Conservation (phyloP, 2,113 vertebrate genomes). For the Taxidea taxus region DNA sequence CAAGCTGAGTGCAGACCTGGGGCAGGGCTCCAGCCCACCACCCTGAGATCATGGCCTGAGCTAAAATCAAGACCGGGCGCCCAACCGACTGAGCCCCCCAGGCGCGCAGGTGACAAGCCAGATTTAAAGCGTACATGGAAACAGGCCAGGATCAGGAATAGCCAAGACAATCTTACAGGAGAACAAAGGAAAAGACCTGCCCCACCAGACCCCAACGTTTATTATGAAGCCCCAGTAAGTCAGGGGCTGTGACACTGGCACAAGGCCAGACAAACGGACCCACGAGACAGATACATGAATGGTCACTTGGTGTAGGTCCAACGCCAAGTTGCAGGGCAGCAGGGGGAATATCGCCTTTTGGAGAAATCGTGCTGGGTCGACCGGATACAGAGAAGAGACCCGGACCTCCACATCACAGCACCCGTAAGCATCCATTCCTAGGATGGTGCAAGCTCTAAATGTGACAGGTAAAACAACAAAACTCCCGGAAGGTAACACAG, state of each 20-base stretch:
- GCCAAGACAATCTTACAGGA: background rate
- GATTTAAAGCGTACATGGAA: background rate
- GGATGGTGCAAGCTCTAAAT: background rate
- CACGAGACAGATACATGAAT: background rate
- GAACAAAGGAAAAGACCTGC: background rate
- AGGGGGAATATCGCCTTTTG: background rate
- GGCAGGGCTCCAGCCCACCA: accelerated
- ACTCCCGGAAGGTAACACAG: background rate
- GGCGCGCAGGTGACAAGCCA: background rate
- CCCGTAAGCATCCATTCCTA: background rate
- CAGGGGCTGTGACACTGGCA: accelerated
- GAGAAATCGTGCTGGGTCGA: background rate
- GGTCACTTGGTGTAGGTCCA: background rate
- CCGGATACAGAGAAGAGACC: no score
- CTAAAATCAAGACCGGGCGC: background rate
- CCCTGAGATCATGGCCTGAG: background rate
- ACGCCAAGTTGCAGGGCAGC: background rate
- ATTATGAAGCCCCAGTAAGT: accelerated
- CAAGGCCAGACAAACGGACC: background rate
- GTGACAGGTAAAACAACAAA: background rate
- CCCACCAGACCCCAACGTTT: background rate
- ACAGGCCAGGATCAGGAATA: background rate
- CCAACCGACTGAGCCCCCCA: background rate
- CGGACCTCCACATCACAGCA: background rate
- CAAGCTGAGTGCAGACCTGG: background rate